Evolutionary conservation across 2,888 invertebrate genomes (phyloP).

Genomic region (Eristalis tenax): DNA sequence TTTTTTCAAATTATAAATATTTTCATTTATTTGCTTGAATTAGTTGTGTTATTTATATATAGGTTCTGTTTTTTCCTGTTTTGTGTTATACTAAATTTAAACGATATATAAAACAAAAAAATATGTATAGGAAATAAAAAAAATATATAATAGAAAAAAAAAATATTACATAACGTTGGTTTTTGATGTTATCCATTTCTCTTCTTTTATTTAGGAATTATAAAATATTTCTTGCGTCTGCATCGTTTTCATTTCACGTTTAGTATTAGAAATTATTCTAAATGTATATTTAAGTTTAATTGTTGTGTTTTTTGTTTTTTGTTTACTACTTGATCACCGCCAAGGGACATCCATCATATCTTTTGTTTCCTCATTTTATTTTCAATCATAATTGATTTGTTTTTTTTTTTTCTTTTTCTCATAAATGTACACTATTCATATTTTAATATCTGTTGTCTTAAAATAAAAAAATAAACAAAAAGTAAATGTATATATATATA

Average conservation of each 20-base stretch:
- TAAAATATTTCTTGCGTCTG: slow-evolving; percentile 45
- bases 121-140: slow-evolving; percentile 59
- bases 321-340: slow-evolving; percentile 24
- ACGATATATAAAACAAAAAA: slow-evolving; percentile 66
- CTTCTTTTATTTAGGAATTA: slow-evolving; percentile 66
- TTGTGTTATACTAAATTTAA: slow-evolving; percentile 61
- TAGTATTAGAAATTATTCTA: slow-evolving; percentile 70
- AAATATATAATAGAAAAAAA: slow-evolving; percentile 47
- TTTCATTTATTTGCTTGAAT: slow-evolving; percentile 71
- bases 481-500: slow-evolving; percentile 44
- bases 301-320: slow-evolving; percentile 28
- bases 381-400: slow-evolving; percentile 24
- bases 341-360: slow-evolving; percentile 39
- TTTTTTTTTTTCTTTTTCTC: slow-evolving; percentile 24
- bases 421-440: slow-evolving; percentile 62
- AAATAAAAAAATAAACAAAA: slow-evolving; percentile 38
- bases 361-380: slow-evolving; percentile 18
- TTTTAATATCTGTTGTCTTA: slow-evolving; percentile 66
- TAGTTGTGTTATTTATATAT: slow-evolving; percentile 66
- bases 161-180: slow-evolving; percentile 60
- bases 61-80: slow-evolving; percentile 52
- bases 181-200: slow-evolving; percentile 40
- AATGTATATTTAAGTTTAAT: slow-evolving; percentile 69
- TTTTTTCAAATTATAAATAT: slow-evolving; percentile 69
- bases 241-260: slow-evolving; percentile 19